Evolutionary conservation across 2,797 vertebrate species (phyloP).

Genomic region (Rhinophrynus dorsalis): DNA sequence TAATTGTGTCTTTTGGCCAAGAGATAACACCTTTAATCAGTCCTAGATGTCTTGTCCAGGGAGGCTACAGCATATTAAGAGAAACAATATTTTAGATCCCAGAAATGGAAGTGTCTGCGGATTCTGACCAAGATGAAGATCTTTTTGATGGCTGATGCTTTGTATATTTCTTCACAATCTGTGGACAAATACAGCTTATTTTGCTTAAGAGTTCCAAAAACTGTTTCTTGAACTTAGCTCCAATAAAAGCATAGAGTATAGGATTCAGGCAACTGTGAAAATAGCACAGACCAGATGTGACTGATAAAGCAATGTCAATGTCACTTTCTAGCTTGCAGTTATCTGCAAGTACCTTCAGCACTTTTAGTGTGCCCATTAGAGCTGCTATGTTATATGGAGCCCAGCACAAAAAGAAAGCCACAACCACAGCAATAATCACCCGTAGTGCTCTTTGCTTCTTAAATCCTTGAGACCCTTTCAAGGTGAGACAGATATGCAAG

Average conservation of each 20-base stretch:
- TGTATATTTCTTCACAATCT: conserved; percentile 49
- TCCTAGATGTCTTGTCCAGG: too few species aligned
- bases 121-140: conserved; percentile 77
- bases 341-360: conserved; percentile 21
- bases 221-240: conserved; percentile 78
- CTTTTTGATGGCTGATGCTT: conserved; percentile 25
- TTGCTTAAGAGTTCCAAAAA: conserved; percentile 68
- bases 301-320: conserved; percentile 64
- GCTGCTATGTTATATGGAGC: conserved; percentile 79
- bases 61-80: too few species aligned
- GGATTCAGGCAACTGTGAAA: conserved; percentile 87
- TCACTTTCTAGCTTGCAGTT: conserved; percentile 54
- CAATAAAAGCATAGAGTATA: conserved; percentile 85
- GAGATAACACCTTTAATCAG: too few species aligned
- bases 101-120: conserved; percentile 74
- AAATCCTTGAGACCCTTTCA: conserved; percentile 67
- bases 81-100: neutral
- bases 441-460: conserved; percentile 78
- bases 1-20: too few species aligned
- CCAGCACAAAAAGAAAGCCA: conserved; percentile 84
- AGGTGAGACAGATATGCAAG: conserved; percentile 68
- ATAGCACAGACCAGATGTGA: conserved; percentile 74
- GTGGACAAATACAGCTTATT: conserved; percentile 62
- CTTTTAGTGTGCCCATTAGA: conserved; percentile 68
- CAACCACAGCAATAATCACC: conserved; percentile 77